These are phyloP conservation scores for Tachystola acroxantha DNA, from an alignment of 2,888 invertebrate species.

Conservation along the genomic window DNA sequence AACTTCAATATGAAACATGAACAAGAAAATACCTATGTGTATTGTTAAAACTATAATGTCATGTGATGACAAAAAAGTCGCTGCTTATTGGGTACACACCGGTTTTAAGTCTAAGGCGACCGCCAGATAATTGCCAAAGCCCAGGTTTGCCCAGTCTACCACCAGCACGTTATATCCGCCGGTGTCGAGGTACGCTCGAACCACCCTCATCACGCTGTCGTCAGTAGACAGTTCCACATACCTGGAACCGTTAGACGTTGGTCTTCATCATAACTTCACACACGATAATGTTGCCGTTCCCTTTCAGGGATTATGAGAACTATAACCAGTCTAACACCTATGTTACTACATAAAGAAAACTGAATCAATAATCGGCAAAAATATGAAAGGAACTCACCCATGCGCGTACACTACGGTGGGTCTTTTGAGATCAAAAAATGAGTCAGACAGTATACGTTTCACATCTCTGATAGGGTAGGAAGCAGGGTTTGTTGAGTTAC, in stretches of 20 bases:
- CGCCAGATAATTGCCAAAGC: slow-evolving; percentile 46
- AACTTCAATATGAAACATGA: too few species aligned
- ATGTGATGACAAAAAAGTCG: too few species aligned
- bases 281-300: too few species aligned
- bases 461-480: slow-evolving; percentile 14
- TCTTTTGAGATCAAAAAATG: slow-evolving; percentile 20
- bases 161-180: slow-evolving; percentile 56
- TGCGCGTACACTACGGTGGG: slow-evolving; percentile 43
- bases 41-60: too few species aligned
- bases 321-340: too few species aligned
- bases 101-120: slow-evolving; percentile 28
- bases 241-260: too few species aligned
- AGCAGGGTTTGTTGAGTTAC: slow-evolving; percentile 9
- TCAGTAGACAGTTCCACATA: slow-evolving; percentile 50
- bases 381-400: slow-evolving; percentile 24
- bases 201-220: slow-evolving; percentile 40
- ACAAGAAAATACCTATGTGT: too few species aligned
- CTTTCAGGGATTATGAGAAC: too few species aligned
- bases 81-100: too few species aligned
- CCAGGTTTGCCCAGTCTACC: slow-evolving; percentile 64
- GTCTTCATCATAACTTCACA: too few species aligned
- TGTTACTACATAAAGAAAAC: too few species aligned
- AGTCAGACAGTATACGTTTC: slow-evolving; percentile 14
- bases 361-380: too few species aligned
- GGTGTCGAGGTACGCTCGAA: slow-evolving; percentile 42